Conservation (phyloP, 2,888 invertebrate genomes). For the Hetaerina titia region DNA sequence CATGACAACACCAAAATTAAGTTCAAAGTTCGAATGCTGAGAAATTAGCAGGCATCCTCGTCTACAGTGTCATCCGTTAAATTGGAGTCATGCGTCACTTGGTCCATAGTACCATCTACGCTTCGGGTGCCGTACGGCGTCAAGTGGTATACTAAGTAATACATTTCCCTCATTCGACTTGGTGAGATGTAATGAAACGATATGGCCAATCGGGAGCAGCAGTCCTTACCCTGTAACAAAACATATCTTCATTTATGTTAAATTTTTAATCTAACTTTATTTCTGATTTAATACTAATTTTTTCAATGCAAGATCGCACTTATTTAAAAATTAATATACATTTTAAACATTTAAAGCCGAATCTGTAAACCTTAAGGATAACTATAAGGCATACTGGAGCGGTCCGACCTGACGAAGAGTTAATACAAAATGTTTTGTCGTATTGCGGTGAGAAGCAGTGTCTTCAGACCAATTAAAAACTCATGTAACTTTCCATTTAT, state of each 20-base stretch:
- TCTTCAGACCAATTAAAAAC: too few species aligned
- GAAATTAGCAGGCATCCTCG: constrained; percentile 9
- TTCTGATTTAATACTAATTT: background rate
- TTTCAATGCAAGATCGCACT: background rate
- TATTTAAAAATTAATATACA: background rate
- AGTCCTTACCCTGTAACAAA: constrained; percentile 85
- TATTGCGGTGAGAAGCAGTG: too few species aligned
- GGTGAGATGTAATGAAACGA: constrained; percentile 97
- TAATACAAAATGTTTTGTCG: too few species aligned
- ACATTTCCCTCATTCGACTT: constrained; percentile 94
- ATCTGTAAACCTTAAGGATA: too few species aligned
- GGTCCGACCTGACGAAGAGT: too few species aligned
- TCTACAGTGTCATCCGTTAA: background rate
- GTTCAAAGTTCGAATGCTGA: too few species aligned
- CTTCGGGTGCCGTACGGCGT: constrained; percentile 79
- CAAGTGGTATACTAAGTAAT: constrained; percentile 96
- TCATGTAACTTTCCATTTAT: too few species aligned
- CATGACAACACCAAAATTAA: too few species aligned
- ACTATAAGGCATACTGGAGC: too few species aligned
- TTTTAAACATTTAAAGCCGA: too few species aligned
- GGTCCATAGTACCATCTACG: constrained; percentile 1
- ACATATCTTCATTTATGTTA: background rate
- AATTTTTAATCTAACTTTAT: background rate
- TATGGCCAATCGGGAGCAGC: constrained; percentile 95
- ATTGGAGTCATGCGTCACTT: constrained; percentile 50